Evolutionary conservation across 2,797 vertebrate genomes (phyloP).

Genomic region (Hapalemur alaotrensis): DNA sequence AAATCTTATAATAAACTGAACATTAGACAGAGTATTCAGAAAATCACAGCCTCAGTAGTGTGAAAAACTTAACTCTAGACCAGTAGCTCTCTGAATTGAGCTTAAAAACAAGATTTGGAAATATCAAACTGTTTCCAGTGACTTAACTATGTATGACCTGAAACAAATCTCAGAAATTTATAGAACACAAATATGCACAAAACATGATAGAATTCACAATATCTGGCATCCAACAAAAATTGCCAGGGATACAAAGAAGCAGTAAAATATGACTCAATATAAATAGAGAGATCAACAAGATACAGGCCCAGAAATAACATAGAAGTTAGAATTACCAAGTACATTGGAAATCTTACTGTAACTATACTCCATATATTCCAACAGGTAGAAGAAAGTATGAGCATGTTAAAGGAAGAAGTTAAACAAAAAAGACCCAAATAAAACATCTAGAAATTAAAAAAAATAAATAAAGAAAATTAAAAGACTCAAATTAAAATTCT

Average conservation of each 20-base stretch:
- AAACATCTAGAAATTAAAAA: neutral
- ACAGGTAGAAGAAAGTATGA: neutral
- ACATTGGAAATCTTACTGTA: neutral
- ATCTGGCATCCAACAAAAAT: neutral
- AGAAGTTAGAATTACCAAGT: neutral
- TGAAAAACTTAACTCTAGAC: neutral
- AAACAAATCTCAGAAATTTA: neutral
- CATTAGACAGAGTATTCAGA: neutral
- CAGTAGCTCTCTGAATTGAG: neutral
- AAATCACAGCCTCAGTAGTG: neutral
- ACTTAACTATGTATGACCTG: neutral
- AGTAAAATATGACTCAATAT: neutral
- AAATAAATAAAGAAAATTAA: neutral
- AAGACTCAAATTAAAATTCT: neutral
- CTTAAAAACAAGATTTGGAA: neutral
- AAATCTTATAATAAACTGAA: neutral
- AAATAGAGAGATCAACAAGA: neutral
- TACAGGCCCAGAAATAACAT: neutral
- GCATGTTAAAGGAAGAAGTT: neutral
- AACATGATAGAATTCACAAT: neutral
- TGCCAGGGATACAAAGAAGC: neutral
- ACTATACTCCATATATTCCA: neutral
- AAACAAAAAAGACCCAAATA: neutral
- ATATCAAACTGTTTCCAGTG: neutral
- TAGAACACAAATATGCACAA: neutral